These are phyloP conservation scores for Theocolax elegans DNA, from an alignment of 1,140 invertebrate genomes.

Conservation along the genomic window DNA sequence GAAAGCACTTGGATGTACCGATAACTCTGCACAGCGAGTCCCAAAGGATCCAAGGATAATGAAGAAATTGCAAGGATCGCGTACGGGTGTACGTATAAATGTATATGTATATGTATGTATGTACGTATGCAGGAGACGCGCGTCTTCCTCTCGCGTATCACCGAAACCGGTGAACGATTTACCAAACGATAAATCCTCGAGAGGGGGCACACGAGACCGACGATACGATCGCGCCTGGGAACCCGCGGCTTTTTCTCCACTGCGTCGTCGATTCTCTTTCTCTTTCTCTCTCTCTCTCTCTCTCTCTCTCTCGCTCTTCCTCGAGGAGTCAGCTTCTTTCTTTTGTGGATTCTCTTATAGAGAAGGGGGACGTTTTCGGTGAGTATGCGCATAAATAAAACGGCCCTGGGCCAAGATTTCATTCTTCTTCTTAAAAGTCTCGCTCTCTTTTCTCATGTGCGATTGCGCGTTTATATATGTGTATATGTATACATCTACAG, in stretches of 20 bases:
- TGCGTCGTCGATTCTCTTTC: slow-evolving; percentile 7
- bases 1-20: too few relatives aligned
- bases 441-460: neutral
- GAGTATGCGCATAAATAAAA: slow-evolving; percentile 33
- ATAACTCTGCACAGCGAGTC: too few relatives aligned
- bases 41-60: too few relatives aligned
- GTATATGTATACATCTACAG: too few relatives aligned
- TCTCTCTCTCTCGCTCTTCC: neutral
- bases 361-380: neutral
- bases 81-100: slow-evolving; percentile 43
- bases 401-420: slow-evolving; percentile 3
- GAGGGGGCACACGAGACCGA: slow-evolving; percentile 32
- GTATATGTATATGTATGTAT: too few relatives aligned
- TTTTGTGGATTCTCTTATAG: neutral
- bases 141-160: slow-evolving; percentile 42
- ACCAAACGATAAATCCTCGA: slow-evolving; percentile 68
- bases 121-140: too few relatives aligned
- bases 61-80: slow-evolving; percentile 29
- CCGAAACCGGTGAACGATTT: slow-evolving; percentile 68
- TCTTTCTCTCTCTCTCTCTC: slow-evolving; percentile 10
- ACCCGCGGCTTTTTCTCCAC: slow-evolving; percentile 35
- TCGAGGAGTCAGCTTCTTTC: neutral
- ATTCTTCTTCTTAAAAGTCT: slow-evolving; percentile 18
- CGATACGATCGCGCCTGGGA: slow-evolving; percentile 65
- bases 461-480: neutral